Evolutionary conservation across 2,797 vertebrate species (phyloP).

Genomic region (Podarcis siculus): DNA sequence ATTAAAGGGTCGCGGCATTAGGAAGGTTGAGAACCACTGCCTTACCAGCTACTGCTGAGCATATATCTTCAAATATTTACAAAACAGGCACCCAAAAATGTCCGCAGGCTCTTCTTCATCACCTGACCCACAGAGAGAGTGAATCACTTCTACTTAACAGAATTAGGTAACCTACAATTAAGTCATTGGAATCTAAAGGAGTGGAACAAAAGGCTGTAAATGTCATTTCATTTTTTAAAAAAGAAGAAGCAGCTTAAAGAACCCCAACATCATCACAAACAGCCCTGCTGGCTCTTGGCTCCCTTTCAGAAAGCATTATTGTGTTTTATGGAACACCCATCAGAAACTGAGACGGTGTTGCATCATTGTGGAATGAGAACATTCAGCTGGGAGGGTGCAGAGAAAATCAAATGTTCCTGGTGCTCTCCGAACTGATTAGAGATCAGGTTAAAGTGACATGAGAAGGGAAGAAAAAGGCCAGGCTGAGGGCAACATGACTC

Average conservation of each 20-base stretch:
- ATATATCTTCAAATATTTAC: constrained; percentile 52
- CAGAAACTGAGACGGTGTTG: constrained; percentile 14
- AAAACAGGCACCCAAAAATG: constrained; percentile 45
- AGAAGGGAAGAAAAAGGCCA: background rate
- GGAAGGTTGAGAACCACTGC: too few species aligned
- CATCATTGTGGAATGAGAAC: constrained; percentile 16
- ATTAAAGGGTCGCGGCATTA: too few species aligned
- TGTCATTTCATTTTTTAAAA: constrained; percentile 21
- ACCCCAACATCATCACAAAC: background rate
- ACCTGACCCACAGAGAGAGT: constrained; percentile 57
- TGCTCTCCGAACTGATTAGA: background rate
- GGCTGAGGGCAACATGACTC: background rate
- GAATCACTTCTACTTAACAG: constrained; percentile 55
- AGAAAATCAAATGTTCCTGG: background rate
- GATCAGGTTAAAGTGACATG: background rate
- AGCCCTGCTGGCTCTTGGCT: constrained; percentile 29
- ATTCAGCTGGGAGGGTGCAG: background rate
- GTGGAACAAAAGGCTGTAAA: constrained; percentile 23
- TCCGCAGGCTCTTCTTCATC: constrained; percentile 62
- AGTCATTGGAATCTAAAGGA: constrained; percentile 38
- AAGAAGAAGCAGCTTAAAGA: constrained; percentile 28
- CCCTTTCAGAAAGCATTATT: background rate
- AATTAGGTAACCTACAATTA: constrained; percentile 58
- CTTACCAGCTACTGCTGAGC: constrained; percentile 52
- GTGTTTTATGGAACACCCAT: background rate